These are phyloP conservation scores for Raja brachyura DNA, from an alignment of 2,113 vertebrate species.

Conservation along the genomic window DNA sequence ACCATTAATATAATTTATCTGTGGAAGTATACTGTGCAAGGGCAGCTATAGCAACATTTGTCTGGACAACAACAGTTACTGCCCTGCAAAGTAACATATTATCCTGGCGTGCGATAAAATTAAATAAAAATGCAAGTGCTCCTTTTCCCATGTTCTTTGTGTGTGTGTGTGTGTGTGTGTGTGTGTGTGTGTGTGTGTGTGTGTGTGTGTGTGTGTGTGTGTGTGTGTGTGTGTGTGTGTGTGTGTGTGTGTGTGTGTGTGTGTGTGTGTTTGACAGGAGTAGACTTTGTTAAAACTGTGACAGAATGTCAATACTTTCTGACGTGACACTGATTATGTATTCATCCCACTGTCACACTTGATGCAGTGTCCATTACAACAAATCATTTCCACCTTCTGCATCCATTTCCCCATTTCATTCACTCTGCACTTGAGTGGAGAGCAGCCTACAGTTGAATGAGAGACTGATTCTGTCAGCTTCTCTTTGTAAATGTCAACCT, in stretches of 20 bases:
- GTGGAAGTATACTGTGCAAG: not conserved
- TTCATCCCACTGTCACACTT: not conserved
- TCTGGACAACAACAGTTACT: not conserved
- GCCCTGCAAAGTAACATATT: not conserved
- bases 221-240: too few species aligned
- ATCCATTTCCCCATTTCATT: not conserved
- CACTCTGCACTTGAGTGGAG: not conserved
- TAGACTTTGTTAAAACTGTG: not conserved
- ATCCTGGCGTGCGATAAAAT: not conserved
- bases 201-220: too few species aligned
- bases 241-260: too few species aligned
- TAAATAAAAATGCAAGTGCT: conserved; percentile 16
- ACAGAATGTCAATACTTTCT: conserved; percentile 1
- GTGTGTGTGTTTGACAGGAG: too few species aligned
- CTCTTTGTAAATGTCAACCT: not conserved
- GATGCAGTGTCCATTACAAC: not conserved
- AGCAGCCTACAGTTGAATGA: not conserved
- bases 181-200: too few species aligned
- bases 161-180: too few species aligned
- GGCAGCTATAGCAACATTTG: not conserved
- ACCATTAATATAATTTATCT: not conserved
- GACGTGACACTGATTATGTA: not conserved
- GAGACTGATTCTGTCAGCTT: not conserved
- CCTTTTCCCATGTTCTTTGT: not conserved
- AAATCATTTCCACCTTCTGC: not conserved